Evolutionary conservation across 2,888 invertebrate genomes (phyloP), one percentile per base, ranked within the genome.

Genomic region (Tigriopus californicus): DNA sequence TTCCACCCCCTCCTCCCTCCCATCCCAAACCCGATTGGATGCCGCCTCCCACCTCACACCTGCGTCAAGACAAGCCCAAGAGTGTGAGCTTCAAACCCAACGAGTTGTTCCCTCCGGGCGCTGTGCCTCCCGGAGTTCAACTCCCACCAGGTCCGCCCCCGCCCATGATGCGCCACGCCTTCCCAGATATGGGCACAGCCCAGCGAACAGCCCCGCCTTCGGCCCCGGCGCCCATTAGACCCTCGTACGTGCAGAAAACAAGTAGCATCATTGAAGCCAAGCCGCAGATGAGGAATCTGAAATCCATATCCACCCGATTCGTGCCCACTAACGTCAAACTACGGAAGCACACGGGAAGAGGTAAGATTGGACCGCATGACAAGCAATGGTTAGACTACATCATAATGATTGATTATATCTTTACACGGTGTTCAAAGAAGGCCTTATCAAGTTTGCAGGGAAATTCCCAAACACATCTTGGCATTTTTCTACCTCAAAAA

Each of bases 281-380:
- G 70, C 95, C 97, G 0, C 94, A 95, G 74, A 91, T 98, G 59
- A n/a, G 90, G 65, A 90, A 89, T 73, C 74, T 91, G 41, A 87
- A 86, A 41, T 89, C 88, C 0, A 97, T 98, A 72, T 88, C 95
- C 1, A 98, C 95, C 0, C 76, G 91, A 61, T 95, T 97, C 73
- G 84, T 91, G 52, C 95, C 95, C 0, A 91, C 91, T 0, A 83
- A 95, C 0, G 74, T 97, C 57, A 79, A 92, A 61, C 85, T 95
- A 1, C 92, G 91, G 70, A 78, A 92, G 49, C 86, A 87, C 65
- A 87, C 88, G 4, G 33, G 33, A 3, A 33, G 33, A 33, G 33
- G 33, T 33, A 33, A 8, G 33, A 5, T 33, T 33, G n/a, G n/a
- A n/a, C n/a, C n/a, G n/a, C n/a, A n/a, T n/a, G n/a, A n/a, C n/a